Base-by-base conservation (phyloP, 2,113 vertebrate genomes). In the Nymphicus hollandicus region DNA sequence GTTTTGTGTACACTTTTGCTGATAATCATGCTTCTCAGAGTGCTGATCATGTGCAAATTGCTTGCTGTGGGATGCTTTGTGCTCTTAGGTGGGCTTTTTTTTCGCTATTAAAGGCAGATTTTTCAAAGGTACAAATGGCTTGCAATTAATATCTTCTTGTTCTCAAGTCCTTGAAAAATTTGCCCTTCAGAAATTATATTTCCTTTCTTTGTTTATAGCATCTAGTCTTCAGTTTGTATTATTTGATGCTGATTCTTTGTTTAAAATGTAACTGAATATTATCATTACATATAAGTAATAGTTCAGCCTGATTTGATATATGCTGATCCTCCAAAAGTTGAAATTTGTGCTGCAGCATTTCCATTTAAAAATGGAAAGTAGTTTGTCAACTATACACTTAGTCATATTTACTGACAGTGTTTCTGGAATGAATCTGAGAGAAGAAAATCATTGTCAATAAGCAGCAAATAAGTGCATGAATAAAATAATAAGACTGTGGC, bases 231-330 rank as follows among this genome's bases (percentile, higher is more conserved):
- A 24, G 29, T 52, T 76, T 69, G 9, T 61, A 20, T 68, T 83
- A 17, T 49, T 43, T 39, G 14, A 76, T 41, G 53, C 13, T 65
- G 31, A 28, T 58, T 83, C 17, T 87, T 50, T 43, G 15, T 88
- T 89, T 66, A 39, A 91, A 89, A 47, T 56, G 22, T 71, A 60
- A 53, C 18, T 60, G 84, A 76, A 43, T 6, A 61, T 49, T 79
- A n/a, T 44, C 0, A 1, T 68, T 85, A 29, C 0, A 0, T 50
- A 4, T 39, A 83, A 27, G 19, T 43, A 31, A 31, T 60, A 53
- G 24, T 64, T 86, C 44, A 46, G 41, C 9, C 15, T 94, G 23
- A 31, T 65, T 87, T 76, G 41, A n/a, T 47, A 5, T 64, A n/a
- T 72, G 11, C 31, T 76, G 52, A 27, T 80, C 35, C 24, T 70